These are phyloP conservation scores for Pundamilia nyererei DNA, from an alignment of 2,113 vertebrate species.

Conservation along the genomic window DNA sequence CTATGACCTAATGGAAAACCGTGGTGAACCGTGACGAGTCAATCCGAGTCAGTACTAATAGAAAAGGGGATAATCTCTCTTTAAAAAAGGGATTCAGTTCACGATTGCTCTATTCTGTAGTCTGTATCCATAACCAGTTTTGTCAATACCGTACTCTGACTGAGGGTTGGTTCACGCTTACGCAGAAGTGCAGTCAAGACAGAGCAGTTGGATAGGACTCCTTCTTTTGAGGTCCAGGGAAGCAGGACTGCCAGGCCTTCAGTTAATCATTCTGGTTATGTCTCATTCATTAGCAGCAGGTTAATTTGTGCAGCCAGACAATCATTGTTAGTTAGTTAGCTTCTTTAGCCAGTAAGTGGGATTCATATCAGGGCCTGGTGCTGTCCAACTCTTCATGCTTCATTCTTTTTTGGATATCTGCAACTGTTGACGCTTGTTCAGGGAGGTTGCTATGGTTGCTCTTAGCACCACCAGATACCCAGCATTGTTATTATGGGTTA, in stretches of 20 bases:
- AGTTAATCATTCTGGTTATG: not conserved
- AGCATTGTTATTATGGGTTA: not conserved
- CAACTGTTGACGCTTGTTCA: not conserved
- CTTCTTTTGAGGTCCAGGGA: not conserved
- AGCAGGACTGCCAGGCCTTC: not conserved
- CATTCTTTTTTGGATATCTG: not conserved
- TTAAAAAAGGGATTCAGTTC: not conserved
- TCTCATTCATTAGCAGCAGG: not conserved
- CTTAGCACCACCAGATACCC: not conserved
- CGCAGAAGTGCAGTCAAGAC: not conserved
- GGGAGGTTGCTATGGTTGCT: not conserved
- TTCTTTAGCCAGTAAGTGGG: not conserved
- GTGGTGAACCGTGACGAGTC: not conserved
- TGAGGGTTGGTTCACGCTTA: not conserved
- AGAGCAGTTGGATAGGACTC: not conserved
- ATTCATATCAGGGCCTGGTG: not conserved
- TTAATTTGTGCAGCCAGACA: not conserved
- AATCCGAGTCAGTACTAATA: not conserved
- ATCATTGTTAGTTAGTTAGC: not conserved
- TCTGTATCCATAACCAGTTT: not conserved
- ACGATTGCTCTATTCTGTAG: not conserved
- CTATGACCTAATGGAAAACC: not conserved
- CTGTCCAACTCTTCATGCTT: not conserved
- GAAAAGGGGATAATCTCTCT: not conserved
- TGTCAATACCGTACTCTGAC: not conserved